Evolutionary conservation across 1,140 invertebrate species (phyloP).

Genomic region (Paraescarpia echinospica): DNA sequence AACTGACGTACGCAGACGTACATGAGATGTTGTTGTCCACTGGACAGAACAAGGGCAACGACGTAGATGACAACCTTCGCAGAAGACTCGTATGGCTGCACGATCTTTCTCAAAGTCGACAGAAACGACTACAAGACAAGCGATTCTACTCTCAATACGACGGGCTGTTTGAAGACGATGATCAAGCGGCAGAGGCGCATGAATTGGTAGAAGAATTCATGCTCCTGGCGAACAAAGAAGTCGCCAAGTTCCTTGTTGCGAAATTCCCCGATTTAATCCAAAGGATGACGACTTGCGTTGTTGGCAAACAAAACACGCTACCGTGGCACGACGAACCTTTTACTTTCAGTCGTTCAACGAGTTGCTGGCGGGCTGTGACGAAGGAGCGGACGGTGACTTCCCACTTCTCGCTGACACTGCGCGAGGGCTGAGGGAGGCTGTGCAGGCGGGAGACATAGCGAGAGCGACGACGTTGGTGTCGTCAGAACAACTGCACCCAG

Average conservation of each 20-base stretch:
- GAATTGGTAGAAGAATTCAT: constrained; percentile 46
- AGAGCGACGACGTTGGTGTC: constrained; percentile 16
- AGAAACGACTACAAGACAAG: constrained; percentile 40
- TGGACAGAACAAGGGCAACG: not conserved
- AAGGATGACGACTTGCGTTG: constrained; percentile 32
- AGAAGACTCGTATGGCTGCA: constrained; percentile 37
- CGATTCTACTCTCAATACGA: constrained; percentile 37
- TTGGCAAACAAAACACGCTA: constrained; percentile 36
- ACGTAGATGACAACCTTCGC: constrained; percentile 8
- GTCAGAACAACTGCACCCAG: constrained; percentile 15
- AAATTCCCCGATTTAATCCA: constrained; percentile 37
- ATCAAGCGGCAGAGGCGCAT: constrained; percentile 39
- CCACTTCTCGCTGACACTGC: constrained; percentile 3
- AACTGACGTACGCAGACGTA: not conserved
- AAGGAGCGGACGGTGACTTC: not conserved
- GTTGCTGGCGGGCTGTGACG: not conserved
- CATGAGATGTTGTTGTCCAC: not conserved
- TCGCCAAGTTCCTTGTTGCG: constrained; percentile 40
- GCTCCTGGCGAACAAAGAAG: constrained; percentile 44
- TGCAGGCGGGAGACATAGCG: constrained; percentile 7
- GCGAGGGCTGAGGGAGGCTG: not conserved
- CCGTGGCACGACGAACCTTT: constrained; percentile 21
- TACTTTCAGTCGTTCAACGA: constrained; percentile 9
- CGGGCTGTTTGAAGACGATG: constrained; percentile 31
- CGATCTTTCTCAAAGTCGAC: constrained; percentile 31